A percentile compares a stretch with the other conserved stretches of the same genome.
Evolutionary conservation across 1,140 invertebrate genomes (phyloP).

Genomic region (Dendroctonus ponderosae): DNA sequence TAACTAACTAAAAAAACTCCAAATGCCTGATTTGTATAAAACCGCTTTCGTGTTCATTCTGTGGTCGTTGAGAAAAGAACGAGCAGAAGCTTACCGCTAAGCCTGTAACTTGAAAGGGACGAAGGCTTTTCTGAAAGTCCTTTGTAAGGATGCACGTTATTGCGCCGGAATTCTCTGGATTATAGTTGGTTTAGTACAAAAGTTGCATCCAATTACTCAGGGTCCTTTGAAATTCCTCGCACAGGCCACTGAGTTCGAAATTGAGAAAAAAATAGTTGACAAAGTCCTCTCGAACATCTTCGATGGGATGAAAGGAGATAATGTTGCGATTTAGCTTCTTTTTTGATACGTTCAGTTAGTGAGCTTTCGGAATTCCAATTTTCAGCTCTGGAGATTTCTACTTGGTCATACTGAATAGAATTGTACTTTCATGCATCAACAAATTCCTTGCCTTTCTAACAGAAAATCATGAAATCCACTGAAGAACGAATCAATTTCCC

Average conservation of each 20-base stretch:
- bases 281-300: slow-evolving; percentile 6
- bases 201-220: slow-evolving; percentile 21
- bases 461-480: no score
- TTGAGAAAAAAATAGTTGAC: slow-evolving; percentile 16
- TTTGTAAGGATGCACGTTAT: slow-evolving; percentile 22
- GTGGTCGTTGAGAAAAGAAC: slow-evolving; percentile 3
- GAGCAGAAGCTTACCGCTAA: slow-evolving; percentile 7
- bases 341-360: no score
- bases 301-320: background rate
- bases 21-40: no score
- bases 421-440: no score
- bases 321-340: no score
- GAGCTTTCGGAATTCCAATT: no score
- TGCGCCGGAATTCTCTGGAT: slow-evolving; percentile 17
- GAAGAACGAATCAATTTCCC: no score
- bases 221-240: slow-evolving; percentile 11
- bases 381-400: no score
- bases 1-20: no score
- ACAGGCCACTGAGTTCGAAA: slow-evolving; percentile 5
- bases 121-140: slow-evolving; percentile 11
- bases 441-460: no score
- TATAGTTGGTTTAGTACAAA: slow-evolving; percentile 21
- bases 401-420: no score
- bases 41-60: slow-evolving; percentile 1
- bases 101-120: slow-evolving; percentile 15